Evolutionary conservation across 1,140 invertebrate species (phyloP), one percentile per base, ranked within the genome.

Genomic region (Ditylenchus dipsaci): DNA sequence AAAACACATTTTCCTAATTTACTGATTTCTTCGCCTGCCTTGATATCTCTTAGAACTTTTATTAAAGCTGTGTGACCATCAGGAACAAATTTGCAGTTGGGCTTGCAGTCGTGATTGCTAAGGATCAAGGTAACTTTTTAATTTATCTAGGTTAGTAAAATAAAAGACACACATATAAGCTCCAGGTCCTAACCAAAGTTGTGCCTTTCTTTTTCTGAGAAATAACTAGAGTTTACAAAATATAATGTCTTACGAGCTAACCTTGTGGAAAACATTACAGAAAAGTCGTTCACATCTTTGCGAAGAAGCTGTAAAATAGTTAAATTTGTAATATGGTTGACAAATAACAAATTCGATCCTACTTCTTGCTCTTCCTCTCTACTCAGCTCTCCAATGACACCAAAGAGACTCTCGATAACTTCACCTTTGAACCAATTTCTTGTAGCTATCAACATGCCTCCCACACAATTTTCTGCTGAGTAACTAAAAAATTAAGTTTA

Each of bases 181-280:
- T 23, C 93, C 95, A 49, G 95, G 94, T 56, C 95, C 95, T 27
- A 98, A 87, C 95, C 95, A 99, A 0, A 99, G 86, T 83, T 98
- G 95, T 30, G 95, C 94, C 86, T 94, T 96, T 85, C 97, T 96
- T 86, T 98, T 98, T 66, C 95, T 87, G 85, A 91, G 95, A 78
- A 93, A 96, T 83, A 93, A 97, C 93, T 97, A 96, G 45, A 97
- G 93, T 71, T 92, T 95, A 85, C 97, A 97, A 84, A 97, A 93
- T 88, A 97, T 97, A 85, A 93, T 91, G 13, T 94, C 94, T 21
- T 91, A 13, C 67, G 3, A 38, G 23, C 45, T 21, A 13, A 80
- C 74, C 74, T 78, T 8, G 69, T 80, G 58, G 76, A 78, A 69
- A 72, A 79, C 77, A 79, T 79, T 1, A 79, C 78, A 13, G 77